phyloP scores from a whole-genome alignment of 2,888 invertebrate species.

The Athrips mouffetella region DNA sequence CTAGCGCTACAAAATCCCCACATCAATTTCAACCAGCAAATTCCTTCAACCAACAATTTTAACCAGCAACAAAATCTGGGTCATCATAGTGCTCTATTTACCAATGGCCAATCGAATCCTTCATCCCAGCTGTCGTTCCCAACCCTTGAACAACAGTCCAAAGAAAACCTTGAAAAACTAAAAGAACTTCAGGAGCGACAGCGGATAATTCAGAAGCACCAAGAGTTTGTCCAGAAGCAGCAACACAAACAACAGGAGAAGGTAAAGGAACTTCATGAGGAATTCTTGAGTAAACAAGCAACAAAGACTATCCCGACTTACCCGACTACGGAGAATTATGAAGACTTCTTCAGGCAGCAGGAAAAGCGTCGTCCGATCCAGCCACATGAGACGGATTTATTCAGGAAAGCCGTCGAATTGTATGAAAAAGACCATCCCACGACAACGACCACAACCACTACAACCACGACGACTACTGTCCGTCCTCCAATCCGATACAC shows the following conservation, averaged over 20 bases:
- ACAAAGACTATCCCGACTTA: slow-evolving; percentile 77
- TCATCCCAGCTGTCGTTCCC: slow-evolving; percentile 9
- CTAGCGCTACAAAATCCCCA: slow-evolving; percentile 53
- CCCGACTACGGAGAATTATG: slow-evolving; percentile 70
- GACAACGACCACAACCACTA: slow-evolving; percentile 82
- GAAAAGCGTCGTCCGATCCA: slow-evolving; percentile 73
- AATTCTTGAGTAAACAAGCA: slow-evolving; percentile 83
- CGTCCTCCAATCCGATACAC: slow-evolving; percentile 50
- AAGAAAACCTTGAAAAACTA: slow-evolving; percentile 79
- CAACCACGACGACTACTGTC: slow-evolving; percentile 79
- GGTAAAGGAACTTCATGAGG: slow-evolving; percentile 84
- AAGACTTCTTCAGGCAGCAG: slow-evolving; percentile 55
- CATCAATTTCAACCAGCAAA: slow-evolving; percentile 50
- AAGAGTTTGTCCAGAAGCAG: slow-evolving; percentile 87
- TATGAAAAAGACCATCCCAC: slow-evolving; percentile 84
- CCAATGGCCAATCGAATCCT: slow-evolving; percentile 8
- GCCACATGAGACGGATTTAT: slow-evolving; percentile 81
- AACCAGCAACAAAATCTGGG: slow-evolving; percentile 61
- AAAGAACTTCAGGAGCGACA: slow-evolving; percentile 85
- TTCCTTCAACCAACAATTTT: too few species aligned
- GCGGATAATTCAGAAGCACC: slow-evolving; percentile 85
- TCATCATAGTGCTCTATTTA: slow-evolving; percentile 31
- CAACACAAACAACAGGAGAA: slow-evolving; percentile 88
- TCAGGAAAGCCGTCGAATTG: slow-evolving; percentile 81
- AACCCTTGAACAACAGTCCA: slow-evolving; percentile 70